Evolutionary conservation across 2,113 vertebrate species (phyloP).

Genomic region (Mesocricetus auratus): DNA sequence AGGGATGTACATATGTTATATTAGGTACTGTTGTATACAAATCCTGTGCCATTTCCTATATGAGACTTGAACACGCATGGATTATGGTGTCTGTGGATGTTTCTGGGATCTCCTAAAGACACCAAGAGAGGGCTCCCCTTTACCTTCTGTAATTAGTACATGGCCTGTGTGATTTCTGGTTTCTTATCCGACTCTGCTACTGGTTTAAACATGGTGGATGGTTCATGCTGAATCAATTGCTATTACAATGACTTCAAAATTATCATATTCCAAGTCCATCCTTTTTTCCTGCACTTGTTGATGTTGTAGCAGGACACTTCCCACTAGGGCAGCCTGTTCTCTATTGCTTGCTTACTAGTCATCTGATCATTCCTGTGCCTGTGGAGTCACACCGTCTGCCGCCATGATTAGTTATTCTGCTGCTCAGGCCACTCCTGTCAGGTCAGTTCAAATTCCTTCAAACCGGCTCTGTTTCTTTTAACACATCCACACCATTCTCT

Average conservation of each 20-base stretch:
- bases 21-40: not conserved
- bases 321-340: not conserved
- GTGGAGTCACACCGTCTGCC: not conserved
- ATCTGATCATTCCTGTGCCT: not conserved
- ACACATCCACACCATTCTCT: not conserved
- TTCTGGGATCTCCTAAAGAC: not conserved
- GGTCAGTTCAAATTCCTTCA: not conserved
- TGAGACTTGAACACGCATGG: not conserved
- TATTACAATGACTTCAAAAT: not conserved
- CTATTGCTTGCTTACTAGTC: not conserved
- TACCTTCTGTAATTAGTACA: slow-evolving; percentile 48
- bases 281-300: slow-evolving; percentile 45
- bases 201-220: not conserved
- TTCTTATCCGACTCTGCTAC: slow-evolving; percentile 17
- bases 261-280: slow-evolving; percentile 43
- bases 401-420: slow-evolving; percentile 35
- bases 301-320: not conserved
- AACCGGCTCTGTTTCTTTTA: slow-evolving; percentile 22
- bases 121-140: not conserved
- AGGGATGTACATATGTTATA: not conserved
- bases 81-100: not conserved
- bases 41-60: not conserved
- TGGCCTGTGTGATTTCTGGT: not conserved
- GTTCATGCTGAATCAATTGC: not conserved
- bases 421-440: not conserved